Conservation (phyloP, 1,140 invertebrate species). For the Drosophila carrolli region DNA sequence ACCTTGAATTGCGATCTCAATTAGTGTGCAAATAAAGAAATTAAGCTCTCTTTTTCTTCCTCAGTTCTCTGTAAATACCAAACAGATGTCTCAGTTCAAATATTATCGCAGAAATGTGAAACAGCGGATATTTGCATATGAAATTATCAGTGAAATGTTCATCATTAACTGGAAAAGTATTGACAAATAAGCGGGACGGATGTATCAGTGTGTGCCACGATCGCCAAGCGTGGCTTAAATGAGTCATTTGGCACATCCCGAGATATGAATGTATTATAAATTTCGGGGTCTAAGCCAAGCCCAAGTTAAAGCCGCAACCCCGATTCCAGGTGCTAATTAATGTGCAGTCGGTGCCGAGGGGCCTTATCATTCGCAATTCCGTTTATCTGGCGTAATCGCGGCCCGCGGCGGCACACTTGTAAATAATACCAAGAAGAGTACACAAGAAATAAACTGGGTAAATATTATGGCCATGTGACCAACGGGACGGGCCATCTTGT, state of each 20-base stretch:
- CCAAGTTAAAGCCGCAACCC: slow-evolving; percentile 5
- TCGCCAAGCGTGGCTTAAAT: slow-evolving; percentile 57
- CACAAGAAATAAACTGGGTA: slow-evolving; percentile 62
- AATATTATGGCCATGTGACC: slow-evolving; percentile 71
- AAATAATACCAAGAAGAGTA: slow-evolving; percentile 65
- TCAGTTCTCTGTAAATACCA: slow-evolving; percentile 24
- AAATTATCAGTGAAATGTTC: slow-evolving; percentile 55
- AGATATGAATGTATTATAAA: slow-evolving; percentile 8
- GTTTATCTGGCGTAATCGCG: slow-evolving; percentile 54
- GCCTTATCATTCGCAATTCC: slow-evolving; percentile 31
- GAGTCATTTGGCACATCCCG: slow-evolving; percentile 50
- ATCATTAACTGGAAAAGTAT: slow-evolving; percentile 45
- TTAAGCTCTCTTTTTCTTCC: slow-evolving; percentile 17
- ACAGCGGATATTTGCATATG: slow-evolving; percentile 42
- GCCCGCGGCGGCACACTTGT: slow-evolving; percentile 57
- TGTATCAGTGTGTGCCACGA: slow-evolving; percentile 43
- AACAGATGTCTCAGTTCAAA: slow-evolving; percentile 37
- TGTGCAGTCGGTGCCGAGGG: background rate
- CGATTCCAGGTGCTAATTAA: slow-evolving; percentile 34
- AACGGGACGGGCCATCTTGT: slow-evolving; percentile 28
- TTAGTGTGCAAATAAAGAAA: slow-evolving; percentile 53
- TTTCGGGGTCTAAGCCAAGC: slow-evolving; percentile 1
- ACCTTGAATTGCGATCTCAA: slow-evolving; percentile 51
- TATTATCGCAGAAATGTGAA: slow-evolving; percentile 18
- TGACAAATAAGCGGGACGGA: slow-evolving; percentile 17